Conservation (phyloP, 1,140 invertebrate species). For the Pissodes strobi region DNA sequence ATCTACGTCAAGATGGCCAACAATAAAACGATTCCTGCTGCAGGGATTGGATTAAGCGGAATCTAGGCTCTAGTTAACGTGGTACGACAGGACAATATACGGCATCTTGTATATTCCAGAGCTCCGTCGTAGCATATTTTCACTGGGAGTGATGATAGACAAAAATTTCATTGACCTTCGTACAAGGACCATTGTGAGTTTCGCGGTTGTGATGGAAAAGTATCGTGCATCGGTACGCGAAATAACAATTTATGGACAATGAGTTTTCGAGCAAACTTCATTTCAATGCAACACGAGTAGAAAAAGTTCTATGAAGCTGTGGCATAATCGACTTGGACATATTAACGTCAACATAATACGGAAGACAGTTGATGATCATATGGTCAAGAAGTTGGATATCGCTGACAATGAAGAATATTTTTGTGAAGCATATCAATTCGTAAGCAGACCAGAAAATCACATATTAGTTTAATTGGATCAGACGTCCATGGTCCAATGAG, state of each 20-base stretch:
- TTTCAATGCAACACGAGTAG: background rate
- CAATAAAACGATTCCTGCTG: constrained; percentile 32
- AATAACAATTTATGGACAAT: constrained; percentile 21
- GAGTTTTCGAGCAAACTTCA: background rate
- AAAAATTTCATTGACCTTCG: constrained; percentile 20
- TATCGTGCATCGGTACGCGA: too few species aligned
- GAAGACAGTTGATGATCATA: constrained; percentile 1
- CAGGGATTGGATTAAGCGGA: constrained; percentile 39
- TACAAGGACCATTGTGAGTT: constrained; percentile 24
- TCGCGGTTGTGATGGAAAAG: too few species aligned
- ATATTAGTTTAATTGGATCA: background rate
- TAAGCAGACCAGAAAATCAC: constrained; percentile 14
- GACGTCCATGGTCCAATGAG: too few species aligned
- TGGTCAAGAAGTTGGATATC: too few species aligned
- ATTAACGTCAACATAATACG: constrained; percentile 45
- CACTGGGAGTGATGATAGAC: constrained; percentile 26
- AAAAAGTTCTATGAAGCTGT: constrained; percentile 41
- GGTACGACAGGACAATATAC: constrained; percentile 23
- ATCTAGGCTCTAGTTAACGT: constrained; percentile 17
- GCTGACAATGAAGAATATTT: too few species aligned
- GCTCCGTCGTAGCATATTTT: constrained; percentile 11
- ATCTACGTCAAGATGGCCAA: constrained; percentile 34
- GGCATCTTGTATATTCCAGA: constrained; percentile 26
- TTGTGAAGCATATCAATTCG: too few species aligned
- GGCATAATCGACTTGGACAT: constrained; percentile 54